Conservation (phyloP, 2,888 invertebrate genomes). For the Pachliopta kotzebuea region DNA sequence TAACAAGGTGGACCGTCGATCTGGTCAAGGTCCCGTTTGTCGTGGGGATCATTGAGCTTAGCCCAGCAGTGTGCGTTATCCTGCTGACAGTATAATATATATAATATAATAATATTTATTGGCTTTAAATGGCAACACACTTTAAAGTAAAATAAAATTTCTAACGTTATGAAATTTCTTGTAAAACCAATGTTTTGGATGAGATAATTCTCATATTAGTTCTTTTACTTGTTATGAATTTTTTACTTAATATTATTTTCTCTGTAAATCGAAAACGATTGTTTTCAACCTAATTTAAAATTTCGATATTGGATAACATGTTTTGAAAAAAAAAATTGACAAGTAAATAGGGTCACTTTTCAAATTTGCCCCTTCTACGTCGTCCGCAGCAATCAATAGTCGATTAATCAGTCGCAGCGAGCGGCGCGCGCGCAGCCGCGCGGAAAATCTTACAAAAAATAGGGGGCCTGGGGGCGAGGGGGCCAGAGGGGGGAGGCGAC, state of each 20-base stretch:
- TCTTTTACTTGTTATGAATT: too few species aligned
- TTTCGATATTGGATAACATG: background rate
- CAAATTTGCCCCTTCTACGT: conserved; percentile 36
- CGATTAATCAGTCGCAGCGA: conserved; percentile 74
- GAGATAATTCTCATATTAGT: too few species aligned
- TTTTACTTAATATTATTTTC: background rate
- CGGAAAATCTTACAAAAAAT: conserved; percentile 80
- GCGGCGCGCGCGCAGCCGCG: conserved; percentile 67
- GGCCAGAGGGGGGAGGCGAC: conserved; percentile 35
- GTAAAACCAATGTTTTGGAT: too few species aligned
- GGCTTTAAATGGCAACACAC: too few species aligned
- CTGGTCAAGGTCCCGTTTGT: too few species aligned
- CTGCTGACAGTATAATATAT: too few species aligned
- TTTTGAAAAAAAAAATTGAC: conserved; percentile 22
- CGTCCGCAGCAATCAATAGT: conserved; percentile 72
- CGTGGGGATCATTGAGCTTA: too few species aligned
- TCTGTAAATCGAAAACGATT: background rate
- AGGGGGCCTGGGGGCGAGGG: conserved; percentile 45
- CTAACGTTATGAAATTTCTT: too few species aligned
- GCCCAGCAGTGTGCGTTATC: too few species aligned
- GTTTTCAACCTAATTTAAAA: background rate
- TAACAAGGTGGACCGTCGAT: too few species aligned
- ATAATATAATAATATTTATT: too few species aligned
- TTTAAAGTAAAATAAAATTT: too few species aligned
- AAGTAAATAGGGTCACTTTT: conserved; percentile 25